Evolutionary conservation across 2,797 vertebrate species (phyloP).

Genomic region (Antrozous pallidus): DNA sequence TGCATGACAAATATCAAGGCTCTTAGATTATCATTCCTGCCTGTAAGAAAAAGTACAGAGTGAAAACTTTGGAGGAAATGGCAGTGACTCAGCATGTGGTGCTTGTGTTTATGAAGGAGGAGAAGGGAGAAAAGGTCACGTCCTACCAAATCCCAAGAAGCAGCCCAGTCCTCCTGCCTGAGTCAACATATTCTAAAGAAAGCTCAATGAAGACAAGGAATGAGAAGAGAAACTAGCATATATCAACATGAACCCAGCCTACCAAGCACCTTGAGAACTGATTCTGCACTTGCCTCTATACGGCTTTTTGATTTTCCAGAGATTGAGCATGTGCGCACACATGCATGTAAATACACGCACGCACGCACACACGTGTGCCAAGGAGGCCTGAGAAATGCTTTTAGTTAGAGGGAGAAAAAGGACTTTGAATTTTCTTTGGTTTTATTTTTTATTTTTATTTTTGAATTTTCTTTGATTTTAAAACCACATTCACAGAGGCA

Average conservation of each 20-base stretch:
- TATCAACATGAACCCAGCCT: neutral
- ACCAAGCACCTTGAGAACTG: neutral
- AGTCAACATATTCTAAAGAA: neutral
- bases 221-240: neutral
- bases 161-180: neutral
- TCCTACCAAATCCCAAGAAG: neutral
- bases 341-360: neutral
- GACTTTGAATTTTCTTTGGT: neutral
- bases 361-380: no score
- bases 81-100: neutral
- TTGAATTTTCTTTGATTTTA: conserved; percentile 28
- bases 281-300: neutral
- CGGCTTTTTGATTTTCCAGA: conserved; percentile 8
- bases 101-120: neutral
- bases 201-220: neutral
- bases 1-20: neutral
- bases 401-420: neutral
- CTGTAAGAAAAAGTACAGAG: neutral
- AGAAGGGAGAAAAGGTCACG: neutral
- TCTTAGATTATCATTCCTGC: neutral
- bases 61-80: neutral
- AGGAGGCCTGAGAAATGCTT: conserved; percentile 7
- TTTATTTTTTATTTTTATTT: conserved; percentile 51
- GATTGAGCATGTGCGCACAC: neutral
- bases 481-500: neutral